These are phyloP conservation scores for Sebastolobus alascanus DNA, from an alignment of 2,797 vertebrate species.

Conservation along the genomic window DNA sequence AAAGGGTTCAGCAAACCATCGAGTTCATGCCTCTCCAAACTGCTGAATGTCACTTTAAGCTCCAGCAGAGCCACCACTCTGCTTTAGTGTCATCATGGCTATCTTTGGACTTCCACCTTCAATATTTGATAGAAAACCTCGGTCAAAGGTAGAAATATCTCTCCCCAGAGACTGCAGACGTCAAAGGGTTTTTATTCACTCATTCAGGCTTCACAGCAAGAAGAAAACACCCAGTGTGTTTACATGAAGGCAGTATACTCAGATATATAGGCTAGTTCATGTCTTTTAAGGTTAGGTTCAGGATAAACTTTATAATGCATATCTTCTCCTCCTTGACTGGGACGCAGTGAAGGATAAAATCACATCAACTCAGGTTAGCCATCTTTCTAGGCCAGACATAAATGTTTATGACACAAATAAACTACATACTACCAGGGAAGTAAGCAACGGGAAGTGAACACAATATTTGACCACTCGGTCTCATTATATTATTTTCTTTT, in stretches of 20 bases:
- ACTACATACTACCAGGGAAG: not conserved
- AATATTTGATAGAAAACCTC: constrained; percentile 81
- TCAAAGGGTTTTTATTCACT: constrained; percentile 23
- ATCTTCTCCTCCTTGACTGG: not conserved
- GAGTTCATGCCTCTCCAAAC: constrained; percentile 40
- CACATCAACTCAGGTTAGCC: not conserved
- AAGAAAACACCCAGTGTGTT: constrained; percentile 19
- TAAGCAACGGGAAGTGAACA: not conserved
- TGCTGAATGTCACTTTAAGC: constrained; percentile 62
- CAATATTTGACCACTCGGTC: not conserved
- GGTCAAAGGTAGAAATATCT: constrained; percentile 77
- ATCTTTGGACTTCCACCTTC: constrained; percentile 75
- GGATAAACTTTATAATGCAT: not conserved
- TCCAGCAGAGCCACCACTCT: constrained; percentile 59
- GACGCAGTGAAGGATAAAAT: not conserved
- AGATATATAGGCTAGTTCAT: constrained; percentile 5
- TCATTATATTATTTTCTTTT: not conserved
- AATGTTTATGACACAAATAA: not conserved
- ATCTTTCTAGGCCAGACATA: not conserved
- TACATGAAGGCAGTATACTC: not conserved
- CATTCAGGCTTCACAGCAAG: constrained; percentile 38
- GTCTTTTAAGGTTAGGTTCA: constrained; percentile 14
- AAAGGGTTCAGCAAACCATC: not conserved
- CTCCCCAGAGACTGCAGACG: constrained; percentile 54
- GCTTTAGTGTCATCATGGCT: constrained; percentile 60